Conservation (phyloP, 2,888 invertebrate genomes). For the Oxyteleia sp. region DNA sequence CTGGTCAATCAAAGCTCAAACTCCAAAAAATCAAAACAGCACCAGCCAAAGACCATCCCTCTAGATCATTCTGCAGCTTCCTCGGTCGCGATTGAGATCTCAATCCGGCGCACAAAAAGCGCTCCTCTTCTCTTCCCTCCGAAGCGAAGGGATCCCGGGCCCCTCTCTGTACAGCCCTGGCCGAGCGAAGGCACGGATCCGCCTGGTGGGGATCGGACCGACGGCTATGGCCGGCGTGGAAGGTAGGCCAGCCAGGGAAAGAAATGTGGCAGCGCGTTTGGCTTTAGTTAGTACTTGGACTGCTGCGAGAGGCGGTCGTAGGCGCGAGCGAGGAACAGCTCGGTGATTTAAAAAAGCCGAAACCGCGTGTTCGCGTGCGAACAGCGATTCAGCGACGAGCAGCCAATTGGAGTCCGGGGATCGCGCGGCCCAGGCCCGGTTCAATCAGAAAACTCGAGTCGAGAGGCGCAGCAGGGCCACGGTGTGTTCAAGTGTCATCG, state of each 20-base stretch:
- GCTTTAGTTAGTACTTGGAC: slow-evolving; percentile 86
- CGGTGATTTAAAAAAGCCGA: slow-evolving; percentile 48
- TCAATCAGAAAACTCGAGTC: neutral
- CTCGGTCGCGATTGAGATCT: slow-evolving; percentile 63
- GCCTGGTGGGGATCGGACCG: slow-evolving; percentile 76
- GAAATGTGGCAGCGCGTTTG: slow-evolving; percentile 85
- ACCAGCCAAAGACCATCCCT: slow-evolving; percentile 4
- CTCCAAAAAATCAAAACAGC: too few relatives aligned
- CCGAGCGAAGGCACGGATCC: slow-evolving; percentile 25
- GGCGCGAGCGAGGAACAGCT: slow-evolving; percentile 58
- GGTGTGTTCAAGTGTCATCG: slow-evolving; percentile 33
- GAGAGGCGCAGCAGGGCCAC: neutral
- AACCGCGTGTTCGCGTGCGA: slow-evolving; percentile 52
- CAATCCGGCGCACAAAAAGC: slow-evolving; percentile 52
- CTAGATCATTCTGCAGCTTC: slow-evolving; percentile 43
- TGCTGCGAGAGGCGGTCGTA: slow-evolving; percentile 84
- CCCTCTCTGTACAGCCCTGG: slow-evolving; percentile 30
- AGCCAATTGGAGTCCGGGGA: neutral
- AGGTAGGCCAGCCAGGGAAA: slow-evolving; percentile 83
- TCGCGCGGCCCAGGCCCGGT: neutral
- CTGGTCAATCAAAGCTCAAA: too few relatives aligned
- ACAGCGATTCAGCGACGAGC: neutral
- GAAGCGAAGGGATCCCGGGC: neutral
- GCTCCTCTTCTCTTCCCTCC: neutral
- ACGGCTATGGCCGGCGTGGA: slow-evolving; percentile 86